Conservation (phyloP, 2,888 invertebrate species). For the Catonia carolina region DNA sequence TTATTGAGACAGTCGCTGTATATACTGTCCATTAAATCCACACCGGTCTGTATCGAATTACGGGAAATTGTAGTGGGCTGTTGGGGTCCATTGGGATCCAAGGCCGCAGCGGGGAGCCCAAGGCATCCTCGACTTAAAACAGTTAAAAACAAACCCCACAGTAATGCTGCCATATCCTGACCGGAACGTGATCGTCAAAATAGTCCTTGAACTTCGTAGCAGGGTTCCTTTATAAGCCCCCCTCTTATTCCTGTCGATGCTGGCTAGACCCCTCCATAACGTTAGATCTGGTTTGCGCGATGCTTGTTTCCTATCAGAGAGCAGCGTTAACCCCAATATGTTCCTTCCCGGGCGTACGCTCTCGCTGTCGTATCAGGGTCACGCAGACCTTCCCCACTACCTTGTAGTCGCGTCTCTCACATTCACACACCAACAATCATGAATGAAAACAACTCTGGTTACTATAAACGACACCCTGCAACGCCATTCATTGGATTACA, state of each 20-base stretch:
- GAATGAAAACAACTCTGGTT: too few species aligned
- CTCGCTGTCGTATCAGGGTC: constrained; percentile 16
- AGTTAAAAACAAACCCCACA: constrained; percentile 11
- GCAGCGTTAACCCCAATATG: constrained; percentile 21
- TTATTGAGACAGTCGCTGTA: constrained; percentile 73
- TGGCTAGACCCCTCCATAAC: background rate
- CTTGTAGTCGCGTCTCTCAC: too few species aligned
- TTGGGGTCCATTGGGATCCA: constrained; percentile 19
- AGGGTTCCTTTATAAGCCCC: constrained; percentile 23
- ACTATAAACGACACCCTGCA: too few species aligned
- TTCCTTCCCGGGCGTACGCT: background rate
- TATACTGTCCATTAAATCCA: constrained; percentile 70
- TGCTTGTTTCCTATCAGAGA: constrained; percentile 1
- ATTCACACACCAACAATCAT: too few species aligned
- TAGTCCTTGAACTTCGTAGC: constrained; percentile 21
- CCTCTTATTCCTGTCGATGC: constrained; percentile 10
- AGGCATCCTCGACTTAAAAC: constrained; percentile 8
- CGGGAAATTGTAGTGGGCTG: constrained; percentile 37
- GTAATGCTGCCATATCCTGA: constrained; percentile 17
- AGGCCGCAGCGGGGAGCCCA: constrained; percentile 19
- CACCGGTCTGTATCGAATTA: constrained; percentile 60
- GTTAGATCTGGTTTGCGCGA: constrained; percentile 15
- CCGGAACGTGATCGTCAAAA: constrained; percentile 12
- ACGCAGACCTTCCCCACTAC: constrained; percentile 9
- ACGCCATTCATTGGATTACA: too few species aligned